Evolutionary conservation across 2,113 vertebrate genomes (phyloP), one percentile per base, ranked within the genome.

Genomic region (Emydocephalus ijimae): DNA sequence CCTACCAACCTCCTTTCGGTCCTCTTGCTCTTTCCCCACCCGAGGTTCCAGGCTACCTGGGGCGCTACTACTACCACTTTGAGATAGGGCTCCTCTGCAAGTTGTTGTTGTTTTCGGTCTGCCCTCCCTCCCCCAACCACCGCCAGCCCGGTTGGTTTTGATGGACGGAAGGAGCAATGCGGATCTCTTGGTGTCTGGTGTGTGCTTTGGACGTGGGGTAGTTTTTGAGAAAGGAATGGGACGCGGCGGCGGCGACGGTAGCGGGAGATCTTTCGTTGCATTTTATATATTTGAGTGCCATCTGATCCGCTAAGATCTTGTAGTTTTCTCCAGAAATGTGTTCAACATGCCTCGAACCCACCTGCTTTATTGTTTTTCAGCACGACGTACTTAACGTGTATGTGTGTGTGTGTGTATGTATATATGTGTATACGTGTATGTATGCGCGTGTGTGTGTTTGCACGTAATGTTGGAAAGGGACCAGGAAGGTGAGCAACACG

Each of bases 121-220:
- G 26, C 11, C 39, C 7, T 15, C 26, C 43, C 5, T 69, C 24
- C 24, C 3, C 1, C 34, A 50, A 50, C 8, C 48, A 50, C 48
- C 48, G 8, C 89, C n/a, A 1, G 39, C 89, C 14, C 24, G 24
- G 15, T 26, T 24, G 23, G 20, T 64, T 29, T 91, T 14, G 52
- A 7, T 0, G 21, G 8, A 87, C 15, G 21, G 8, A 87, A 18
- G 26, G 89, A 88, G 95, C 92, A 95, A 69, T 93, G 97, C 94
- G 95, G 97, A 88, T 94, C 95, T 74, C 56, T 61, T 0, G 39
- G 94, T 95, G 92, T 24, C 10, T 81, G 24, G 6, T 88, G 85
- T 21, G 7, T 24, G 45, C 34, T 54, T 54, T 18, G 3, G 91
- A 39, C 52, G 48, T 11, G 87, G n/a, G 52, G 18, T 24, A 20